Conservation (phyloP, 1,140 invertebrate species). For the Pectinophora gossypiella region DNA sequence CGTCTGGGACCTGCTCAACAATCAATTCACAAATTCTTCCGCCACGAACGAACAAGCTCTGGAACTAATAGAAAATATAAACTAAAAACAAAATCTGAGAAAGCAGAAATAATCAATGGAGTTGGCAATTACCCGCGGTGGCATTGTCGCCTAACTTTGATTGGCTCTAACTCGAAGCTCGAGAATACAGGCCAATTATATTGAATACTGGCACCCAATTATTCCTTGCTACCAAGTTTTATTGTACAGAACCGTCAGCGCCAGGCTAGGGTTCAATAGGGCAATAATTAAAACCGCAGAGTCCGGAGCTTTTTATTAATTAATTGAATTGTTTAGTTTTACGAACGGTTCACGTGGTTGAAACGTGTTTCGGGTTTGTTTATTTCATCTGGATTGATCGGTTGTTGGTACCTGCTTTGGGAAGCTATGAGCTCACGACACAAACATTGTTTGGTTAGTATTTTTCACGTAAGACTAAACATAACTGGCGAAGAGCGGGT, state of each 20-base stretch:
- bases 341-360: neutral
- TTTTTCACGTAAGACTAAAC: no score
- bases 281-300: conserved; percentile 51
- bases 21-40: no score
- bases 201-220: conserved; percentile 36
- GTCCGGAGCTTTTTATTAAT: conserved; percentile 45
- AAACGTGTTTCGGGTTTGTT: neutral
- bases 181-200: conserved; percentile 47
- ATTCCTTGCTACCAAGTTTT: conserved; percentile 40
- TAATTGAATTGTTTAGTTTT: conserved; percentile 47
- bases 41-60: no score
- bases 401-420: no score
- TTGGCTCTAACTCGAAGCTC: conserved; percentile 24
- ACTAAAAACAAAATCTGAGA: neutral
- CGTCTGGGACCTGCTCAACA: no score
- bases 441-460: no score
- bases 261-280: conserved; percentile 34
- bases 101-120: conserved; percentile 5
- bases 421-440: no score
- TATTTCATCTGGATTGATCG: no score
- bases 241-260: conserved; percentile 39
- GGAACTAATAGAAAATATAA: neutral
- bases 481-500: no score
- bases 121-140: conserved; percentile 44
- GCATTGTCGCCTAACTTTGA: conserved; percentile 47